Base-by-base conservation (phyloP, 2,113 vertebrate genomes). In the Cynoglossus semilaevis region DNA sequence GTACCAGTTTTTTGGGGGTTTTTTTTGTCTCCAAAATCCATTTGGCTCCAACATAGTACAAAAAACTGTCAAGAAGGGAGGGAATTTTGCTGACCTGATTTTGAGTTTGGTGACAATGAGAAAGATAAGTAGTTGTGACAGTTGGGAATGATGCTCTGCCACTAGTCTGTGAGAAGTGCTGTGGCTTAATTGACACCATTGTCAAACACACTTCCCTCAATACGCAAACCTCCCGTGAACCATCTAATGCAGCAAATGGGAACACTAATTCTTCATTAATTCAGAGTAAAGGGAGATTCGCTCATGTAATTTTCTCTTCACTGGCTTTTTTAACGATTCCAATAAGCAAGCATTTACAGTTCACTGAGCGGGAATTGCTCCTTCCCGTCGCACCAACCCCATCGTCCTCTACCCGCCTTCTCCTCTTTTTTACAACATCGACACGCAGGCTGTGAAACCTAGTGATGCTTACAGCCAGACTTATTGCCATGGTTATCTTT, bases 231-330 rank as follows among this genome's bases (percentile, higher is more conserved):
- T 92, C 90, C 90, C 81, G 83, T 91, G 93, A 94, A 93, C 93
- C 92, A 86, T 92, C 92, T 98, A 95, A 97, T 95, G 88, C 85
- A 87, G 89, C 92, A 97, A 97, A 96, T 93, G 91, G 93, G 90
- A 93, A 85, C 89, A 90, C 93, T 96, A 95, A 97, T 97, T 97
- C 93, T 94, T 95, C 93, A 96, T 97, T 97, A 97, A 96, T 90
- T 92, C 67, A 1, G 56, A 72, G 75, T 71, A 81, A 92, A 93
- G 92, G 89, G 89, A 93, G 92, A 95, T 94, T 94, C 92, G 91
- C 89, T 90, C 91, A 77, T 94, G 93, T 94, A 90, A 95, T 96
- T 95, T 95, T 94, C 89, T 95, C 88, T 90, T 93, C 90, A 88
- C 91, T 92, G 92, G 91, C 92, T 92, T 87, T 94, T 94, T 93